Conservation (phyloP, 92 coral and sea anemone species). For the Palythoa caribaeorum region DNA sequence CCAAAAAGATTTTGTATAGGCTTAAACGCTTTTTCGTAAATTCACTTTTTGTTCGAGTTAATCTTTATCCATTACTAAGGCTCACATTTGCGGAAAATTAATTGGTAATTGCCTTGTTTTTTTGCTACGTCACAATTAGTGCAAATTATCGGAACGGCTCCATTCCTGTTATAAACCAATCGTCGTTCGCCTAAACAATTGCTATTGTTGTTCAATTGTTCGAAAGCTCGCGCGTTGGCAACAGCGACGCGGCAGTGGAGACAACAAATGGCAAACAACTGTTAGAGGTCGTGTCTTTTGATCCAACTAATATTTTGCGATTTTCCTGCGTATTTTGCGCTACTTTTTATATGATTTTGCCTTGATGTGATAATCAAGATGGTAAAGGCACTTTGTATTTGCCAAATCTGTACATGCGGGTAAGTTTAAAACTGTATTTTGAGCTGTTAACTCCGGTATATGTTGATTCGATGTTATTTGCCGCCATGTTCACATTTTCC, state of each 20-base stretch:
- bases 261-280: slow-evolving; percentile 54
- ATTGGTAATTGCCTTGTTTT: not conserved
- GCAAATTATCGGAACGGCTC: slow-evolving; percentile 13
- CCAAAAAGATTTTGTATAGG: not conserved
- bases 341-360: slow-evolving; percentile 22
- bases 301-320: slow-evolving; percentile 20
- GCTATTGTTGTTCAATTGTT: slow-evolving; percentile 29
- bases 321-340: slow-evolving; percentile 34
- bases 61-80: not conserved
- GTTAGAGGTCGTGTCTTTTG: slow-evolving; percentile 9
- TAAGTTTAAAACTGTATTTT: slow-evolving; percentile 56
- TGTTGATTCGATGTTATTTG: not conserved
- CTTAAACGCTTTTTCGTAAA: not conserved
- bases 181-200: slow-evolving; percentile 34
- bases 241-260: slow-evolving; percentile 68
- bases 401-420: slow-evolving; percentile 99
- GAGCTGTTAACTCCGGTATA: not conserved
- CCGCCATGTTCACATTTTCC: slow-evolving; percentile 1
- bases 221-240: slow-evolving; percentile 67
- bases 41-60: not conserved
- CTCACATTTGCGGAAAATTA: slow-evolving; percentile 18
- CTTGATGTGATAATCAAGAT: slow-evolving; percentile 36
- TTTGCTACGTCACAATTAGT: not conserved
- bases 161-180: slow-evolving; percentile 25
- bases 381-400: slow-evolving; percentile 92